These are phyloP conservation scores for Meriones psammophilus DNA, from an alignment of 2,797 vertebrate species.

Conservation along the genomic window DNA sequence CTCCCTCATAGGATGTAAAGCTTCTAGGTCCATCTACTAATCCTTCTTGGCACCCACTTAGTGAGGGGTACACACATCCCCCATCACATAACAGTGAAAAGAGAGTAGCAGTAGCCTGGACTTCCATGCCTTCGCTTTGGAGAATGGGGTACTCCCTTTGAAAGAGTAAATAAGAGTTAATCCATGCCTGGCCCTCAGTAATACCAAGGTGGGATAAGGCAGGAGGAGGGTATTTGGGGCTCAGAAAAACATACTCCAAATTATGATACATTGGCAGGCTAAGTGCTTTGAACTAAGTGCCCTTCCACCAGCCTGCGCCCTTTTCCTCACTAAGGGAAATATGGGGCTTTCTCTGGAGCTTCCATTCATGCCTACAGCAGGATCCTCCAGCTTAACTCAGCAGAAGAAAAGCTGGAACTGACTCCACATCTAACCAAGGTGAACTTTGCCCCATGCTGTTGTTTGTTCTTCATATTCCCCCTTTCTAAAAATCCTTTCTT, in stretches of 20 bases:
- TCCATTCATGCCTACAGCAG: neutral
- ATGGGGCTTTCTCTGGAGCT: neutral
- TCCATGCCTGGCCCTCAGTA: neutral
- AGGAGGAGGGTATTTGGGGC: neutral
- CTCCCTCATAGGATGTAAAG: neutral
- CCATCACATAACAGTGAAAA: neutral
- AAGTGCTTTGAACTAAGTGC: neutral
- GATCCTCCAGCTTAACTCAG: neutral
- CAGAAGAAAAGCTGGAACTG: neutral
- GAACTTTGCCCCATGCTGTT: neutral
- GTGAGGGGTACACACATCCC: neutral
- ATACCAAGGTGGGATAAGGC: neutral
- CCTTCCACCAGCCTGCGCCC: neutral
- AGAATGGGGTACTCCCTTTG: neutral
- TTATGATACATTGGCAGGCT: neutral
- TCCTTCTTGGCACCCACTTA: neutral
- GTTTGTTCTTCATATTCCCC: neutral
- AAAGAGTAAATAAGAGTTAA: neutral
- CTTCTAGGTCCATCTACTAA: neutral
- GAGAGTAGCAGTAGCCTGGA: neutral
- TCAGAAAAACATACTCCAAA: neutral
- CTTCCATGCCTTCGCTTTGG: neutral
- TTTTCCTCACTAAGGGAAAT: neutral
- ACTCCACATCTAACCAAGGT: neutral
- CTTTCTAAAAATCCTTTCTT: neutral